phyloP scores from a whole-genome alignment of 2,888 invertebrate species.

The Orthosia cruda region DNA sequence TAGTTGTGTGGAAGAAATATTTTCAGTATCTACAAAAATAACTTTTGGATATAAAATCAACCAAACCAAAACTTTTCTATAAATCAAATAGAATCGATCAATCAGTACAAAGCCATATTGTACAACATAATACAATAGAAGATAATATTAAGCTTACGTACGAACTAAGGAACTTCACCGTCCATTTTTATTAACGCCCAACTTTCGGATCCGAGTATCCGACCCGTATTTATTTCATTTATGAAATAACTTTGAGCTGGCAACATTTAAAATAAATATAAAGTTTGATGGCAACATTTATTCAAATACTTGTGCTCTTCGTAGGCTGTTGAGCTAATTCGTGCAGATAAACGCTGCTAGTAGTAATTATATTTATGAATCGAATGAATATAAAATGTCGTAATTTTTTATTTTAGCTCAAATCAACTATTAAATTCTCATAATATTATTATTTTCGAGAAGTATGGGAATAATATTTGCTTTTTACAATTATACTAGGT shows the following conservation, averaged over 20 bases:
- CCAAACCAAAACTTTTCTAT: neutral
- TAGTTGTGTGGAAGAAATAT: neutral
- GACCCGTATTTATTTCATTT: constrained; percentile 61
- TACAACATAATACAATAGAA: constrained; percentile 40
- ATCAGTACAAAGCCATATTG: constrained; percentile 34
- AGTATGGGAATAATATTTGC: no score
- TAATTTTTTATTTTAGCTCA: neutral
- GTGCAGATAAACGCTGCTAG: constrained; percentile 16
- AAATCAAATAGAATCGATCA: constrained; percentile 32
- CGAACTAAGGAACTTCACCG: constrained; percentile 29
- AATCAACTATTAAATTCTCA: neutral
- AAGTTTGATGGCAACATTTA: constrained; percentile 60
- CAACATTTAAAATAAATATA: constrained; percentile 60
- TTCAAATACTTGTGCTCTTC: constrained; percentile 47
- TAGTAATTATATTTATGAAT: constrained; percentile 34
- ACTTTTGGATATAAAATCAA: neutral
- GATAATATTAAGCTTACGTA: constrained; percentile 15
- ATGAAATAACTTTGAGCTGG: constrained; percentile 60
- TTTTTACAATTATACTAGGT: no score
- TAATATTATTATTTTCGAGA: no score
- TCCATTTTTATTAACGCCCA: constrained; percentile 45
- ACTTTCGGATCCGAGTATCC: constrained; percentile 51
- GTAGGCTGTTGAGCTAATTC: constrained; percentile 28
- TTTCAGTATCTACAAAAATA: neutral
- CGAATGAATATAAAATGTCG: neutral